These are phyloP conservation scores for Chelonoidis abingdonii DNA, from an alignment of 2,113 vertebrate genomes.

Conservation along the genomic window DNA sequence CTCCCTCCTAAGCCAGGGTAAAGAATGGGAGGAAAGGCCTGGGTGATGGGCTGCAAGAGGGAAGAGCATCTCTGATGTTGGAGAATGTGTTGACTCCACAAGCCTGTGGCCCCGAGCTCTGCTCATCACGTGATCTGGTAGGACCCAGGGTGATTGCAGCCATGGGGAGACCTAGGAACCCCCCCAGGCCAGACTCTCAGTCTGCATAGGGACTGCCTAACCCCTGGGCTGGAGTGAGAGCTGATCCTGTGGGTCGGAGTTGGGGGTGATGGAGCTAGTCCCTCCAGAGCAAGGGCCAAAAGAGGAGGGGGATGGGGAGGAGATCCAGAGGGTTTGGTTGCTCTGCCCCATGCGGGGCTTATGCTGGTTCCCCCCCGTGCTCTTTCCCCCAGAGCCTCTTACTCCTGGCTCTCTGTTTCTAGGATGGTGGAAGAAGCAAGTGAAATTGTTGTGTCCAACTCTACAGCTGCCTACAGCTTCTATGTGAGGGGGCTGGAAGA, in stretches of 20 bases:
- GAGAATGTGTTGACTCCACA: background rate
- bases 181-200: background rate
- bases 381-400: rapidly evolving
- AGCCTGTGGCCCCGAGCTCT: no score
- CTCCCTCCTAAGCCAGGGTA: no score
- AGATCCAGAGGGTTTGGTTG: background rate
- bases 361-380: background rate
- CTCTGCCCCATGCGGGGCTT: background rate
- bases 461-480: conserved; percentile 50
- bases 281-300: no score
- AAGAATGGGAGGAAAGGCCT: no score
- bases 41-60: no score
- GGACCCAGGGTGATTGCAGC: background rate
- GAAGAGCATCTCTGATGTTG: background rate
- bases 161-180: no score
- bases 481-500: conserved; percentile 35
- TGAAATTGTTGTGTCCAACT: background rate
- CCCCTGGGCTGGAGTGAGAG: background rate
- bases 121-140: background rate
- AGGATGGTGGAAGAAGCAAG: conserved; percentile 46
- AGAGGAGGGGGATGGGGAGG: background rate
- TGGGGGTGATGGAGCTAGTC: background rate
- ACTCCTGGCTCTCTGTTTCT: background rate
- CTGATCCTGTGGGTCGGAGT: background rate
- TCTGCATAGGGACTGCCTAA: background rate